Base-by-base conservation (phyloP, 2,113 vertebrate species). In the Pterocles burchelli region DNA sequence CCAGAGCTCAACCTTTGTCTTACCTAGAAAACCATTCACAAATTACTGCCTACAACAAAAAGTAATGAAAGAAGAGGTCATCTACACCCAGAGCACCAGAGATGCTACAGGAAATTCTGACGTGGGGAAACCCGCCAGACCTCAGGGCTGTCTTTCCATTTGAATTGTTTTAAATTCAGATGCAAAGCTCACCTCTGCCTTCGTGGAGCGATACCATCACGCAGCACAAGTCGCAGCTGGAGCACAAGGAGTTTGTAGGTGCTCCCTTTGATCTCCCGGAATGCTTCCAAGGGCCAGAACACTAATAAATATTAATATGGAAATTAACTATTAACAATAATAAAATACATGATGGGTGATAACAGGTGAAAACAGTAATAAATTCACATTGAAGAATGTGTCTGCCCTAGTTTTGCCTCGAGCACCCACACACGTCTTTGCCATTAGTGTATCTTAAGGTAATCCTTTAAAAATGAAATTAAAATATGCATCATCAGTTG, bases 1-100 rank as follows among this genome's bases (percentile, higher is more conserved):
- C 96, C 36, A 66, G 86, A 94, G 94, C 82, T 96, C 94, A 88
- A 76, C 88, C 95, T 92, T 82, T 88, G 66, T 62, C 92, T 92
- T 80, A 79, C 82, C 67, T 85, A 81, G 86, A 89, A 90, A 97
- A 94, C 87, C 80, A 80, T 76, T 62, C 86, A 94, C 31, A 92
- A 93, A 97, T 96, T 93, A 93, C 93, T 80, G 63, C 65, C 89
- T 88, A 31, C 78, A 66, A 93, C 63, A 92, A 34, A 89, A 91
- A 81, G 22, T 74, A 87, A 74, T 89, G 68, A 90, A 89, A 63
- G 65, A 73, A 48, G 74, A 88, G 54, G 38, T 66, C 13, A 26
- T 89, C 24, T 31, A n/a, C 65, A 78, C 68, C 25, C 45, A 48
- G 73, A 78, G 48, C 29, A 62, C 68, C 33, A 31, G 61, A 71